A percentile compares a stretch with the other conserved stretches of the same genome.
Evolutionary conservation across 2,113 vertebrate species (phyloP).

Genomic region (Rhea americana): DNA sequence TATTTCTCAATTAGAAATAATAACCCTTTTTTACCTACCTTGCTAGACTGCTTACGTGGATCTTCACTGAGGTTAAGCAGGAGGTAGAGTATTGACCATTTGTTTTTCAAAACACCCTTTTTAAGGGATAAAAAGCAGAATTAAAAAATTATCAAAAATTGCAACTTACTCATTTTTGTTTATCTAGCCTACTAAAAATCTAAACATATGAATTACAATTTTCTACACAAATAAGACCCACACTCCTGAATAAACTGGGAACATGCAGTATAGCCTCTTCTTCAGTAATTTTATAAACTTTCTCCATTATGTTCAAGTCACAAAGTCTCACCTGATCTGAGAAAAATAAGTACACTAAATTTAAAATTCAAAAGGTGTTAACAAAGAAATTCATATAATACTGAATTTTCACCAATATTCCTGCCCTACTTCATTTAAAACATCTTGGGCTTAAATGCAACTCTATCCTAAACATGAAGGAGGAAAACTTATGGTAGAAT

Average conservation of each 20-base stretch:
- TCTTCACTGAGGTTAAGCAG: conserved; percentile 96
- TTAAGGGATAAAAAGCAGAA: background rate
- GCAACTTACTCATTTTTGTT: background rate
- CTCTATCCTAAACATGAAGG: background rate
- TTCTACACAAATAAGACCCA: background rate
- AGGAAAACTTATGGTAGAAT: background rate
- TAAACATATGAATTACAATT: background rate
- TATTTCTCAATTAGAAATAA: background rate
- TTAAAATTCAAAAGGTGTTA: background rate
- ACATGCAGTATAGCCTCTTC: background rate
- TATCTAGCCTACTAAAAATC: background rate
- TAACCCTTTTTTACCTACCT: conserved; percentile 74
- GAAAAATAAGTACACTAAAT: background rate
- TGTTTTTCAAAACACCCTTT: conserved; percentile 93
- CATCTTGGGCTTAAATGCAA: background rate
- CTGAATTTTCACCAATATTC: background rate
- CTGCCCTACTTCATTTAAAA: background rate
- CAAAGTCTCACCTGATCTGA: background rate
- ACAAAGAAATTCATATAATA: background rate
- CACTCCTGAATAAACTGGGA: fast-evolving
- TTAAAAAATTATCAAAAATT: background rate
- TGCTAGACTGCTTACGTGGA: conserved; percentile 88
- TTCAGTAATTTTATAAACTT: background rate
- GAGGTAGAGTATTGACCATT: conserved; percentile 96
- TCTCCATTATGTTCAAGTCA: background rate